Evolutionary conservation across 2,888 invertebrate genomes (phyloP).

Genomic region (Amiota communis): DNA sequence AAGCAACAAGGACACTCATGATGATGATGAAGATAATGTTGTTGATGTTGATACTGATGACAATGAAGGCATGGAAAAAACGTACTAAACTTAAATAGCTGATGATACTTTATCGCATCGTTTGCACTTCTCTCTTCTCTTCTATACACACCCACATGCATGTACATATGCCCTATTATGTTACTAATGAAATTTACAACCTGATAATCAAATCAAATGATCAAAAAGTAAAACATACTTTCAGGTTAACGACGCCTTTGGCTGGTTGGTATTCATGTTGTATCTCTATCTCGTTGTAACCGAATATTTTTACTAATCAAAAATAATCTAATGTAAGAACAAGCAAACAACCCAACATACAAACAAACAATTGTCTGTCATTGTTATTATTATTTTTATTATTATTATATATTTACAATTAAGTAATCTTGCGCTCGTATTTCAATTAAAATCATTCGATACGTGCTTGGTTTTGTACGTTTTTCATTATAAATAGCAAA

Average conservation of each 20-base stretch:
- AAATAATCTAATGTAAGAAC: no score
- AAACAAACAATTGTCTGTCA: no score
- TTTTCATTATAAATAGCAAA: background rate
- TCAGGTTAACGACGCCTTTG: background rate
- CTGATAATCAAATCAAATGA: no score
- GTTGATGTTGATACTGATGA: background rate
- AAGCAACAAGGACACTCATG: background rate
- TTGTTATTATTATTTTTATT: no score
- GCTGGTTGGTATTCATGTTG: background rate
- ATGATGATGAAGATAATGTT: no score
- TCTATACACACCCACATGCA: background rate
- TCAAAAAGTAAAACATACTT: background rate
- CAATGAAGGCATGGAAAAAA: conserved; percentile 8
- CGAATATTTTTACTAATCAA: no score
- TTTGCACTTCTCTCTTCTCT: conserved; percentile 1
- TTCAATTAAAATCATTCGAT: conserved; percentile 56
- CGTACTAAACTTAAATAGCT: conserved; percentile 61
- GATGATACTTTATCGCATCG: conserved; percentile 62
- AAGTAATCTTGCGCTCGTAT: conserved; percentile 56
- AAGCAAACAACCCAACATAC: no score
- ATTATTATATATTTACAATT: conserved; percentile 52
- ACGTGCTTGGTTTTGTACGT: conserved; percentile 11
- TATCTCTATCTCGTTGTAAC: no score
- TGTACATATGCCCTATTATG: background rate
- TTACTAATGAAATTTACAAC: no score